Conservation (phyloP, 92 coral and sea anemone species). For the Nematostella vectensis region DNA sequence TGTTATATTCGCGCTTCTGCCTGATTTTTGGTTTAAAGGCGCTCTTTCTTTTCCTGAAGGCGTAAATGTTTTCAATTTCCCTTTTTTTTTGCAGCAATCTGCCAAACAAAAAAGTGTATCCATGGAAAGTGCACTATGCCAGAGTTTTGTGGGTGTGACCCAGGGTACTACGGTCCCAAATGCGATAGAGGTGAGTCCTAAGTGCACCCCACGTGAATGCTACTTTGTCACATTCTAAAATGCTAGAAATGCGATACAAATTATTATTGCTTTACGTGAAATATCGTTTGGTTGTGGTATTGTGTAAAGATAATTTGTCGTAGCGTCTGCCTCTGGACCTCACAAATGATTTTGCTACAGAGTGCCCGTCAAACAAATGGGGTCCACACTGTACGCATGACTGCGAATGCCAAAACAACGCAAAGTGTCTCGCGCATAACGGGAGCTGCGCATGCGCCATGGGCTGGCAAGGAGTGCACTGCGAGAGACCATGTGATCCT, state of each 20-base stretch:
- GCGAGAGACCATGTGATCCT: slow-evolving; percentile 58
- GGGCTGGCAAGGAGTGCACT: slow-evolving; percentile 65
- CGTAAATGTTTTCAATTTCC: too few species aligned
- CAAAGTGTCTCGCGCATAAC: slow-evolving; percentile 61
- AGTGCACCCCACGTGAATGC: too few species aligned
- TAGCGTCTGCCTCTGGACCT: too few species aligned
- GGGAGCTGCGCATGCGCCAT: slow-evolving; percentile 76
- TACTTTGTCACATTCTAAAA: too few species aligned
- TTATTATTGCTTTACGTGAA: too few species aligned
- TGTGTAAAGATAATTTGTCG: too few species aligned
- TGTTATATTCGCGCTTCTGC: too few species aligned
- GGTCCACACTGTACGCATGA: slow-evolving; percentile 66
- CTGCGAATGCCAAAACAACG: slow-evolving; percentile 65
- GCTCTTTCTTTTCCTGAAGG: too few species aligned
- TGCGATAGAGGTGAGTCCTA: slow-evolving; percentile 74
- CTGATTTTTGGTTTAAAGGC: too few species aligned
- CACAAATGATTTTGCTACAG: too few species aligned
- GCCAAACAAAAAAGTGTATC: slow-evolving; percentile 50
- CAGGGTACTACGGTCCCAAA: slow-evolving; percentile 68
- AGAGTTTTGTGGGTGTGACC: slow-evolving; percentile 55
- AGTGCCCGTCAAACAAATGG: slow-evolving; percentile 62
- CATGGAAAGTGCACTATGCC: slow-evolving; percentile 71
- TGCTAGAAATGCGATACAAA: too few species aligned
- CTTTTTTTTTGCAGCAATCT: slow-evolving; percentile 56
- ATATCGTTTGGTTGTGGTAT: too few species aligned